Conservation (phyloP, 1,140 invertebrate species). For the Formica exsecta region DNA sequence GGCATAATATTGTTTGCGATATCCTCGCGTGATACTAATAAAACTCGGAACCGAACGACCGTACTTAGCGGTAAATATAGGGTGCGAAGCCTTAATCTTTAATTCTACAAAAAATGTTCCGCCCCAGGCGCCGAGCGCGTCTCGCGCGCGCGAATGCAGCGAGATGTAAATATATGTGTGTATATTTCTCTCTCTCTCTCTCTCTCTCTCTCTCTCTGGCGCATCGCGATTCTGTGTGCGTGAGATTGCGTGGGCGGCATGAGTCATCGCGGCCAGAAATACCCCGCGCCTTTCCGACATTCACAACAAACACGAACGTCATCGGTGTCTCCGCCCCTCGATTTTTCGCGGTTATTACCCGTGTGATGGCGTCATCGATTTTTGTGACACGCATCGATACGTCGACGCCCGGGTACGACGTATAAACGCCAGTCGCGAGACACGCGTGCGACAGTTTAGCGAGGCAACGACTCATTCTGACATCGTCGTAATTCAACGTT, state of each 20-base stretch:
- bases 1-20: constrained; percentile 24
- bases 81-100: constrained; percentile 50
- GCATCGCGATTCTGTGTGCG: constrained; percentile 48
- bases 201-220: neutral
- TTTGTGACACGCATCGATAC: constrained; percentile 58
- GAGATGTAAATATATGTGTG: constrained; percentile 66
- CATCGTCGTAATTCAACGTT: constrained; percentile 5
- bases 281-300: constrained; percentile 69
- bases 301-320: constrained; percentile 72
- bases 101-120: constrained; percentile 57
- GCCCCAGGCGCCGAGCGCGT: constrained; percentile 53
- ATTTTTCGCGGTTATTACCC: constrained; percentile 66
- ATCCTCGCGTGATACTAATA: constrained; percentile 22
- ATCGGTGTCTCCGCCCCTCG: constrained; percentile 57
- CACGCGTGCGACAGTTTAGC: constrained; percentile 27
- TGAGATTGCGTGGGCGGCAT: constrained; percentile 77
- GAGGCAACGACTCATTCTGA: constrained; percentile 5
- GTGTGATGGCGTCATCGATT: constrained; percentile 61
- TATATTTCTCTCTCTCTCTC: neutral
- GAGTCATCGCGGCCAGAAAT: constrained; percentile 79
- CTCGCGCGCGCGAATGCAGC: constrained; percentile 52
- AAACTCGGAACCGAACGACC: constrained; percentile 22
- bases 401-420: neutral
- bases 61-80: constrained; percentile 49
- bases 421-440: neutral